phyloP scores from a whole-genome alignment of 2,888 invertebrate genomes.

The Parnassius glacialis region DNA sequence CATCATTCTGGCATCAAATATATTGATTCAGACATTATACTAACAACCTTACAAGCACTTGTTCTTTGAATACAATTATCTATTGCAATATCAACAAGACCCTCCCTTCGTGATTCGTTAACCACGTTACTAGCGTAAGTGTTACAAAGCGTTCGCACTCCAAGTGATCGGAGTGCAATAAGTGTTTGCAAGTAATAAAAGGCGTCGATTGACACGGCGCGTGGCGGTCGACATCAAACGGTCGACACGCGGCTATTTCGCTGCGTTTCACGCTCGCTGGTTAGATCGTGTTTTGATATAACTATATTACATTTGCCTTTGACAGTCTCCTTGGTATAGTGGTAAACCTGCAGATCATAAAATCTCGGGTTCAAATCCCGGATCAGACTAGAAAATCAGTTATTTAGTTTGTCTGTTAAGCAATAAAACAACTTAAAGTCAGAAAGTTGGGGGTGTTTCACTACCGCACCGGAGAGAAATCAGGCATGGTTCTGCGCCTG shows the following conservation, averaged over 20 bases:
- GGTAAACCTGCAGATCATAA: no score
- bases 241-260: constrained; percentile 16
- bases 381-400: no score
- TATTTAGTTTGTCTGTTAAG: no score
- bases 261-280: constrained; percentile 18
- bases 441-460: no score
- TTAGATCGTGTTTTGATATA: constrained; percentile 17
- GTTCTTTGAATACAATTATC: neutral
- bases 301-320: neutral
- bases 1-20: no score
- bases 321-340: no score
- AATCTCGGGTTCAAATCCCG: no score
- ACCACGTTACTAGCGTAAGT: constrained; percentile 20
- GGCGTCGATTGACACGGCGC: constrained; percentile 18
- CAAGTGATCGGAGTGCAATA: constrained; percentile 22
- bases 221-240: constrained; percentile 23
- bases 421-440: no score
- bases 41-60: no score
- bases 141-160: constrained; percentile 7
- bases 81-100: constrained; percentile 3
- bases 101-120: constrained; percentile 12
- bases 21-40: no score
- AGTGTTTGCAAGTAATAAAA: constrained; percentile 24
- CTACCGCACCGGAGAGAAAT: no score
- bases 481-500: no score